Percentiles rank a stretch among this genome's conserved stretches.
These are phyloP conservation scores for Phocoena phocoena DNA, from an alignment of 2,113 vertebrate genomes.

Conservation along the genomic window DNA sequence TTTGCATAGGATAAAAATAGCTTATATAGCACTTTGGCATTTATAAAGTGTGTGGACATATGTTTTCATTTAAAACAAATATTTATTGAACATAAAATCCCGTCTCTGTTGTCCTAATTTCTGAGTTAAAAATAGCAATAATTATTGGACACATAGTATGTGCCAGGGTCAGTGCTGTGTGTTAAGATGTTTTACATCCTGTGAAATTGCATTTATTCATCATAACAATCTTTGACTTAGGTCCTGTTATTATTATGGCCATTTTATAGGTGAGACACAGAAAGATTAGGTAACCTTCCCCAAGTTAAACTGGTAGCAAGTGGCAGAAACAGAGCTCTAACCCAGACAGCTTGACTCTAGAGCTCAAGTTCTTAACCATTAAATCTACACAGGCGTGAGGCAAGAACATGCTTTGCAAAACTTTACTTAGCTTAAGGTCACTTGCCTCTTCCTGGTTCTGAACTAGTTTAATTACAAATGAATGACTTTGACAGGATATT, in stretches of 20 bases:
- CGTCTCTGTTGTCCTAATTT: background rate
- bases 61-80: background rate
- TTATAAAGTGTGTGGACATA: background rate
- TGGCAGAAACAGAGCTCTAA: background rate
- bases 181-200: slow-evolving; percentile 1
- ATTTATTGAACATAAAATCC: background rate
- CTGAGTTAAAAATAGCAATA: background rate
- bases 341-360: background rate
- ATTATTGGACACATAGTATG: background rate
- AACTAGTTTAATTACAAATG: background rate
- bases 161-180: slow-evolving; percentile 3
- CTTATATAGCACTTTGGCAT: background rate
- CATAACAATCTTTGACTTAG: background rate
- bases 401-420: background rate
- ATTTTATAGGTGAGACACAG: background rate
- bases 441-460: background rate
- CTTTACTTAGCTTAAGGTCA: background rate
- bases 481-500: background rate
- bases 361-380: slow-evolving; percentile 11
- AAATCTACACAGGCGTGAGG: background rate
- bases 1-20: slow-evolving; percentile 15
- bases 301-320: background rate
- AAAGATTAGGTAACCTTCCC: background rate
- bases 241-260: background rate
- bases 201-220: background rate